These are phyloP conservation scores for Amphiura filiformis DNA, from an alignment of 35 echinoderm and acorn worm genomes.

Conservation along the genomic window DNA sequence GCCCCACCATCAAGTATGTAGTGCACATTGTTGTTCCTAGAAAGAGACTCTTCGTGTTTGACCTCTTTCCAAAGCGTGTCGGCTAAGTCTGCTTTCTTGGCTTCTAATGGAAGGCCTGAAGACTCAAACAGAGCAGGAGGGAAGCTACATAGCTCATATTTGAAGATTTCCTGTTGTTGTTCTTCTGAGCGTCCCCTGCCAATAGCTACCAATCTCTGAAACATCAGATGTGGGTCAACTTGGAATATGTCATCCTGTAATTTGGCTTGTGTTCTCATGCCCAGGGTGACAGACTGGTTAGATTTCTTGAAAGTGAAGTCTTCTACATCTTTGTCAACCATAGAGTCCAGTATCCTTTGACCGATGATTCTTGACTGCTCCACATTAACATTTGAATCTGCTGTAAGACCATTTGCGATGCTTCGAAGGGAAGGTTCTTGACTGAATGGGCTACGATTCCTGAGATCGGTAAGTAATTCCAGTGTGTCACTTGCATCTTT, in stretches of 20 bases:
- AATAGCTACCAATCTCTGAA: conserved; percentile 52
- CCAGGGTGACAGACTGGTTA: conserved; percentile 44
- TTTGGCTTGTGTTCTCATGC: conserved; percentile 30
- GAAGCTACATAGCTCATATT: conserved; percentile 77
- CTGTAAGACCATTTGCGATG: conserved; percentile 55
- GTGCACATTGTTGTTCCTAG: conserved; percentile 31
- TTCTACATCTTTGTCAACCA: conserved; percentile 22
- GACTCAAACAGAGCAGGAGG: conserved; percentile 74
- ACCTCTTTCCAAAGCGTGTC: conserved; percentile 44
- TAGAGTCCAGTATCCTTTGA: conserved; percentile 38
- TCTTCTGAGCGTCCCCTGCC: neutral
- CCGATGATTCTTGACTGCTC: conserved; percentile 51
- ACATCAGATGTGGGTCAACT: conserved; percentile 74
- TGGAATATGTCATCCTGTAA: conserved; percentile 23
- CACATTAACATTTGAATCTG: conserved; percentile 45
- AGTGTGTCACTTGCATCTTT: conserved; percentile 25
- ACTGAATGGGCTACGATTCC: conserved; percentile 43
- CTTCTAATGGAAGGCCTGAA: neutral
- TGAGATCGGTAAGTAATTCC: conserved; percentile 10
- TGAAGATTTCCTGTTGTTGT: conserved; percentile 35
- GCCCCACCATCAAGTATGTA: conserved; percentile 85
- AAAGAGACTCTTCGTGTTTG: neutral
- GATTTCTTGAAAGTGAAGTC: conserved; percentile 63
- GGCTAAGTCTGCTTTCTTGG: conserved; percentile 49
- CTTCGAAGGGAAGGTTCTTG: conserved; percentile 33